Evolutionary conservation across 1,140 invertebrate genomes (phyloP), one percentile per base, ranked within the genome.

Genomic region (Hyposmocoma kahamanoa): DNA sequence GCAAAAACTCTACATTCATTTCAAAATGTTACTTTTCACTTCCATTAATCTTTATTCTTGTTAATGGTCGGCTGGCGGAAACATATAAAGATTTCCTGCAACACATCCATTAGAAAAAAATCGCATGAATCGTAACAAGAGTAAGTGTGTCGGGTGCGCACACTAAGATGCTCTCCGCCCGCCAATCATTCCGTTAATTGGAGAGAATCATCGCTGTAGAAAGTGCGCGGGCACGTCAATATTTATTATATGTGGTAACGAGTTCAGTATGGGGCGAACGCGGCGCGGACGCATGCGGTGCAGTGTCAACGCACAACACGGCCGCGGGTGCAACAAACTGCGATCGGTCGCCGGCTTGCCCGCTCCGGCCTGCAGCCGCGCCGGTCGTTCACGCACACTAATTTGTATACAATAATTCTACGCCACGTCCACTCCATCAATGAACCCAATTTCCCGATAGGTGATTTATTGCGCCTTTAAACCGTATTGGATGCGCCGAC

Each of bases 111-210:
- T 36, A 38, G 38, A 36, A 55, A 55, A 72, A 73, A 67, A 69
- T 70, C 57, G 65, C 66, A 69, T 65, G 72, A 78, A 55, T 72
- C 41, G 68, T 73, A 74, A 73, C 67, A 72, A 79, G 72, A 81
- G 67, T 61, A 76, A 81, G 67, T 75, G 72, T 77, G 69, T 82
- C 78, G 74, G 74, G 78, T 80, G 77, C 64, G 51, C 64, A 68
- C 42, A 59, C 62, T 56, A 60, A 72, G 74, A 72, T 73, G 62
- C 59, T 78, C 67, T 67, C 44, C 55, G 55, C 58, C 63, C 72
- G 68, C 67, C 78, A 84, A 84, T 84, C 73, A 84, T 84, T 82
- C 75, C 69, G 81, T 70, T 84, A 84, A 84, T 84, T 82, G 81
- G 81, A 84, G 78, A 84, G 78, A 76, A 84, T 76, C 75, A 82